A percentile compares a stretch with the other conserved stretches of the same genome.
Conservation (phyloP, 1,140 invertebrate species). For the Lucilia cuprina region DNA sequence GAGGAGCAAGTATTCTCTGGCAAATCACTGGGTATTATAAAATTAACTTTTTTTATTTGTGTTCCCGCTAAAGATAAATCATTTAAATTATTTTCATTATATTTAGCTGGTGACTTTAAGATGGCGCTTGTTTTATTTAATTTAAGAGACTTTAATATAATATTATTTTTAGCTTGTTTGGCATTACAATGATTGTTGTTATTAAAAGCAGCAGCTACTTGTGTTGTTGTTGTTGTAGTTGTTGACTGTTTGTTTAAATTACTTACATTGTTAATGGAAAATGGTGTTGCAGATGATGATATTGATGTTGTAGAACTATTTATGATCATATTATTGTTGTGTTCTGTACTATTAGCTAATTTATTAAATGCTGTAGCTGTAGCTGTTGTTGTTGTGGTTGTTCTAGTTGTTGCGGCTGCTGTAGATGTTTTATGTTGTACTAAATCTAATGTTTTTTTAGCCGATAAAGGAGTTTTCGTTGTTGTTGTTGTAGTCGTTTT, state of each 20-base stretch:
- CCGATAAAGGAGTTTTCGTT: not conserved
- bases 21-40: not conserved
- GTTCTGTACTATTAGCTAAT: not conserved
- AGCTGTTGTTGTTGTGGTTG: too few species aligned
- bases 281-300: slow-evolving; percentile 43
- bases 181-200: not conserved
- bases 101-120: not conserved
- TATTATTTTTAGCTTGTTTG: not conserved
- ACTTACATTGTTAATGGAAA: slow-evolving; percentile 22
- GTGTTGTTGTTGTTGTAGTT: not conserved
- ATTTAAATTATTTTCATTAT: not conserved
- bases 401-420: not conserved
- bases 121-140: not conserved
- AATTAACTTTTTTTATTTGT: slow-evolving; percentile 11
- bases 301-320: slow-evolving; percentile 42
- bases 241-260: not conserved
- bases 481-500: not conserved
- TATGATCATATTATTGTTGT: not conserved
- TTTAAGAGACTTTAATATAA: not conserved
- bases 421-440: not conserved
- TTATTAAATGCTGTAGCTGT: not conserved
- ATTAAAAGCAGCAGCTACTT: not conserved
- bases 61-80: not conserved
- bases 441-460: not conserved
- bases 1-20: not conserved